Base-by-base conservation (phyloP, 2,888 invertebrate species). In the Sphinx pinastri region DNA sequence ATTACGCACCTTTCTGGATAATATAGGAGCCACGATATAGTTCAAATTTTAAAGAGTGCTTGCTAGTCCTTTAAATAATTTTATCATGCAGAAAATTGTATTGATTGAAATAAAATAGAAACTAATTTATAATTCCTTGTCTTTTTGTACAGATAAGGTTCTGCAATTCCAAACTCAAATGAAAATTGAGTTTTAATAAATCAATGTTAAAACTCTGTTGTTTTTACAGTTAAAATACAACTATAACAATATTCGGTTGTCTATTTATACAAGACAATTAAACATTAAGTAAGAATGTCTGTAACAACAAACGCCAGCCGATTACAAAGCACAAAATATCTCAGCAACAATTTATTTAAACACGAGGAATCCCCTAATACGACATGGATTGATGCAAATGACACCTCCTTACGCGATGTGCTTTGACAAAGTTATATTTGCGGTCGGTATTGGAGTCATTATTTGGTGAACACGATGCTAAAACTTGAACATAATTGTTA, bases 351-450 rank as follows among this genome's bases (percentile, higher is more conserved):
- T 87, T 70, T 87, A 85, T 85, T 86, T 82, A 81, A 84, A 84
- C 80, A 84, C 77, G 77, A 86, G 84, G 87, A 88, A 91, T 90
- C 85, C 86, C 82, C 84, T 88, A 88, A 89, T 87, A 81, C 85
- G 90, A 90, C 90, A 83, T 83, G 84, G 89, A 92, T 89, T 88
- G 85, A 92, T 92, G 92, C 88, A 91, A 90, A 91, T 87, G 91
- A 92, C 92, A 91, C 67, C 67, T 70, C 55, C 69, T 75, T 71
- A 0, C 0, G 0, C 12, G 16, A 38, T 38, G 49, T 68, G 68
- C 67, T 14, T 38, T 45, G 60, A 69, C 69, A 54, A 69, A 69
- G 0, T 63, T 69, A 52, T 52, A 69, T 69, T 69, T 69, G 16
- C 69, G 52, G 69, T 69, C 52, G 19, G 59, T 74, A 74, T 54